Base-by-base conservation (phyloP, 1,140 invertebrate species). In the Zaprionus ghesquierei region DNA sequence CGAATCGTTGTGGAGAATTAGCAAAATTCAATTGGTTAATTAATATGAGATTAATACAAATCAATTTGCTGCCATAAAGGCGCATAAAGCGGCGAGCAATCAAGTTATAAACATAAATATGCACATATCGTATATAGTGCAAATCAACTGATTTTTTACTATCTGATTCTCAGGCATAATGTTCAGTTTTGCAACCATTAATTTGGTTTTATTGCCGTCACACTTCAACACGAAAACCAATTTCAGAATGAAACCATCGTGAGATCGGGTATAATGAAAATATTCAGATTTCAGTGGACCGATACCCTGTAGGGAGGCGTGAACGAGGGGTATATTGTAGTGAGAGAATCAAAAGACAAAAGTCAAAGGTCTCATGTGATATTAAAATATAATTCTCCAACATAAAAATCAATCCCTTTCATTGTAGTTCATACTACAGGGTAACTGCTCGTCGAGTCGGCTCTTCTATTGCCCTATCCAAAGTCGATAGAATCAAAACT, bases 41-140 rank as follows among this genome's bases (percentile, higher is more conserved):
- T 71, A 75, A 78, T 78, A 75, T 58, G 41, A 78, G 62, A 71
- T 75, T 46, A 78, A 75, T 70, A 60, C 44, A 58, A 71, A 75
- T 78, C 51, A 78, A 78, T 75, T 78, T 59, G 25, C 53, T 54
- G 33, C 50, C 38, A 64, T 73, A 73, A 71, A 63, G 55, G 23
- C 55, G 56, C 69, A 72, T 77, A 59, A 69, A 77, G 59, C 9
- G 44, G 29, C 29, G 69, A 73, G 46, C 68, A 65, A 77, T 63
- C 60, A 68, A 77, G 55, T 75, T 50, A 75, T 75, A 78, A 71
- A 23, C 56, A 71, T 75, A 51, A 75, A 69, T 74, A 74, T 69
- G 64, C 65, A 78, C 56, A 65, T 65, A 55, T 56, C 61, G 20
- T 35, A 35, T 63, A 20, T 59, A 54, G 49, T 53, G 49, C 55